These are phyloP conservation scores for Anthoptus insignis DNA, from an alignment of 2,888 invertebrate genomes.

Conservation along the genomic window DNA sequence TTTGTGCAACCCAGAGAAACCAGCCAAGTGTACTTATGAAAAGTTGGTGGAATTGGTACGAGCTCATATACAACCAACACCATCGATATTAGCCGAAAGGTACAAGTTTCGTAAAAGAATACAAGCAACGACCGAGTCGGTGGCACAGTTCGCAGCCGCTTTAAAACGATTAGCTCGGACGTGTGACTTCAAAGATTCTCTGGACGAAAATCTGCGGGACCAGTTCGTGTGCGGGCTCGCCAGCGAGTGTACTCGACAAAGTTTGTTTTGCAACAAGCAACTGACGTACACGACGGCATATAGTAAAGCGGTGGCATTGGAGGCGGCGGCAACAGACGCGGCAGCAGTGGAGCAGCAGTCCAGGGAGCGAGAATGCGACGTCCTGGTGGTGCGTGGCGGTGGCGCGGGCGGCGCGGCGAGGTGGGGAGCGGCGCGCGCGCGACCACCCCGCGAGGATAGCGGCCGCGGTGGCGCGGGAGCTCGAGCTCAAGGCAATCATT, in stretches of 20 bases:
- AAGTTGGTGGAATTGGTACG: slow-evolving; percentile 34
- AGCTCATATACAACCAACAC: slow-evolving; percentile 42
- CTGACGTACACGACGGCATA: slow-evolving; percentile 23
- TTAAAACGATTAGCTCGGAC: slow-evolving; percentile 42
- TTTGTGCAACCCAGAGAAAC: slow-evolving; percentile 44
- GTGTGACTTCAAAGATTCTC: slow-evolving; percentile 37
- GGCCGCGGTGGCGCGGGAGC: slow-evolving; percentile 26
- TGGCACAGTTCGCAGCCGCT: slow-evolving; percentile 37
- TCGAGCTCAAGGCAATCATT: no score
- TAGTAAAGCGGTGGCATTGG: slow-evolving; percentile 37
- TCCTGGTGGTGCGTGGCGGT: no score
- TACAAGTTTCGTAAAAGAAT: slow-evolving; percentile 44
- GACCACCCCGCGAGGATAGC: slow-evolving; percentile 36
- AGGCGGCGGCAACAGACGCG: slow-evolving; percentile 38
- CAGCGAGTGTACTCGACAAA: slow-evolving; percentile 30
- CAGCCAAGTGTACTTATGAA: slow-evolving; percentile 22
- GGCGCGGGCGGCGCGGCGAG: not conserved
- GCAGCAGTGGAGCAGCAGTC: slow-evolving; percentile 21
- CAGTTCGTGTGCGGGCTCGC: slow-evolving; percentile 39
- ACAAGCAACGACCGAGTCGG: slow-evolving; percentile 9
- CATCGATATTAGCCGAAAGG: slow-evolving; percentile 42
- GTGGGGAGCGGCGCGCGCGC: slow-evolving; percentile 29
- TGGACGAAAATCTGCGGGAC: slow-evolving; percentile 49
- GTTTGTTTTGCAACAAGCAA: slow-evolving; percentile 36
- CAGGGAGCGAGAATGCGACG: no score